Base-by-base conservation (phyloP, 2,113 vertebrate genomes). In the Podilymbus podiceps region DNA sequence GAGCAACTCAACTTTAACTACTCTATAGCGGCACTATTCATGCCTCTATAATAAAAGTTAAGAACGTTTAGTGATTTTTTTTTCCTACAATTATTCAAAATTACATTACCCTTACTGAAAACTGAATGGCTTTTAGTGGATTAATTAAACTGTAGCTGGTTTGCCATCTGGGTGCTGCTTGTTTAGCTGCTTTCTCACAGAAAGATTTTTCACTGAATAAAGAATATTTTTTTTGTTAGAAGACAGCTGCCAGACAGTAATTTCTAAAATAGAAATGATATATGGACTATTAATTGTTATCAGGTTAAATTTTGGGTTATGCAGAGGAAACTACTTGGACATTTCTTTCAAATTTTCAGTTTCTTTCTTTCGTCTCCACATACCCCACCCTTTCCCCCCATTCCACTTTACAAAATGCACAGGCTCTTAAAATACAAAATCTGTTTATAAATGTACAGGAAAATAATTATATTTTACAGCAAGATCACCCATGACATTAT, bases 131-230 rank as follows among this genome's bases (percentile, higher is more conserved):
- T 98, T 98, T 98, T 98, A 98, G 98, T 98, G 98, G 98, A 98
- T 98, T 98, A 98, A 98, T 98, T 98, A 98, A 98, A 98, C 98
- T 98, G 98, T 98, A 98, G 98, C 98, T 98, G 97, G 94, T 97
- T 98, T 98, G 98, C 98, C 98, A 98, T 98, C 98, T 98, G 98
- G 98, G 98, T 98, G 92, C 97, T 64, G 93, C 97, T 98, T 98
- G 91, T 98, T 98, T 98, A 97, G 98, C 97, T 98, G 95, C 88
- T 95, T 98, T 98, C 97, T 94, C 89, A 95, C 81, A 88, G 93
- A 96, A 98, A 98, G 95, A 97, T 97, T 98, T 98, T 98, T 98
- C 95, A 97, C 88, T 90, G 94, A 97, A 97, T 98, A 98, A 98
- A 98, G 97, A 98, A 81, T 94, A n/a, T 96, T 98, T 98, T n/a